Conservation (phyloP, 2,797 vertebrate genomes). For the Denticeps clupeoides region DNA sequence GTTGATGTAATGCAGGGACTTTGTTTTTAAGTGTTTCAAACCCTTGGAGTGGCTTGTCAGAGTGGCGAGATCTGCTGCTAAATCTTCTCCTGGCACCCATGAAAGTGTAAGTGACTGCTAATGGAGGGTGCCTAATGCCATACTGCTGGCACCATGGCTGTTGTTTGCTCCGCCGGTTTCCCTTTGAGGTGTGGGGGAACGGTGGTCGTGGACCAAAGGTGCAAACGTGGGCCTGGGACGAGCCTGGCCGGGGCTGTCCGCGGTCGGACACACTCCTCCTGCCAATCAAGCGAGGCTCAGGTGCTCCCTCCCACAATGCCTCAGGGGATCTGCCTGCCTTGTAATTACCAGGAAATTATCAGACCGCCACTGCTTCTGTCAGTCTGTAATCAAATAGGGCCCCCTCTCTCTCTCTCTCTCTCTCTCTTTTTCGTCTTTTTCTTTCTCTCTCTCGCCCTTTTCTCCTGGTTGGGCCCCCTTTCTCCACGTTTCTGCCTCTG, state of each 20-base stretch:
- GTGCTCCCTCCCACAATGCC: constrained; percentile 59
- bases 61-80: constrained; percentile 1
- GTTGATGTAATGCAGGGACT: background rate
- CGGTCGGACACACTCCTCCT: constrained; percentile 32
- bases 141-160: constrained; percentile 29
- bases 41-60: constrained; percentile 29
- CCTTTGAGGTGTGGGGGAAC: too few relatives aligned
- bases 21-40: constrained; percentile 27
- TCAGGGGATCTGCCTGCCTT: constrained; percentile 68
- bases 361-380: constrained; percentile 65
- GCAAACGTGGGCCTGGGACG: too few relatives aligned
- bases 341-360: constrained; percentile 77
- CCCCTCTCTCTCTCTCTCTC: constrained; percentile 35
- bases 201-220: too few relatives aligned
- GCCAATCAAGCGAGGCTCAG: constrained; percentile 51
- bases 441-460: constrained; percentile 4
- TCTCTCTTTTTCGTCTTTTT: constrained; percentile 11
- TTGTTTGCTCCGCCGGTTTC: too few relatives aligned
- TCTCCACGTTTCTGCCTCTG: constrained; percentile 1
- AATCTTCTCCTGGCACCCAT: constrained; percentile 12
- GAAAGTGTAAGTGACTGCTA: constrained; percentile 41
- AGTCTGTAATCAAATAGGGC: constrained; percentile 63
- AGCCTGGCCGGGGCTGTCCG: constrained; percentile 22
- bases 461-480: background rate
- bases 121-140: constrained; percentile 33